Conservation (phyloP, 2,888 invertebrate species). For the Fissipunctia ypsillon region DNA sequence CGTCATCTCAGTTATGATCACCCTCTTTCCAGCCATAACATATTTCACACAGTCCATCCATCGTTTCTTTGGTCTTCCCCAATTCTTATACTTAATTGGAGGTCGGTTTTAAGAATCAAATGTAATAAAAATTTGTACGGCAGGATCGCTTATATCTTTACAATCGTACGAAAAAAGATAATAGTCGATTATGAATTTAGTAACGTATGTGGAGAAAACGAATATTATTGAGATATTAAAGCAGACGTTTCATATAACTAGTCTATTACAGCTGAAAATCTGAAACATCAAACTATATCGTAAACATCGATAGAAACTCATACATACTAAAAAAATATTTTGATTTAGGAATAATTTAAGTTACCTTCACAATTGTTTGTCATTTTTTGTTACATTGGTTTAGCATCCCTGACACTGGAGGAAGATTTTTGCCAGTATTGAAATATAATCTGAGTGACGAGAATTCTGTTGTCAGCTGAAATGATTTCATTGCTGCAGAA, state of each 20-base stretch:
- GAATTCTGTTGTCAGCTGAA: slow-evolving; percentile 22
- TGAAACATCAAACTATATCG: neutral
- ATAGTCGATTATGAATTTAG: neutral
- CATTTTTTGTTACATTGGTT: neutral
- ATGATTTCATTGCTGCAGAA: slow-evolving; percentile 17
- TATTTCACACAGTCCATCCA: no score
- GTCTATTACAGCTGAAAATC: no score
- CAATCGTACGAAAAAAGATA: neutral
- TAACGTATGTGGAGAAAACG: neutral
- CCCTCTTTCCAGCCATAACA: no score
- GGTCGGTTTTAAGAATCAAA: neutral
- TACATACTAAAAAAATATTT: neutral
- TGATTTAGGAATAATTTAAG: no score
- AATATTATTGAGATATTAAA: neutral
- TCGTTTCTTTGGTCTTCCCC: no score
- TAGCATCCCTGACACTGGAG: slow-evolving; percentile 13
- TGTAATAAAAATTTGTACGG: neutral
- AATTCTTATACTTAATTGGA: no score
- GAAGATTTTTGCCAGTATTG: slow-evolving; percentile 31
- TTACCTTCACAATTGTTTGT: no score
- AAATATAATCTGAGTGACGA: slow-evolving; percentile 45
- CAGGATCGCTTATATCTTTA: no score
- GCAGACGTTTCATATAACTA: neutral
- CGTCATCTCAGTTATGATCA: neutral
- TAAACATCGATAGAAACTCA: neutral